Base-by-base conservation (phyloP, 2,888 invertebrate genomes). In the Pandemis corylana region DNA sequence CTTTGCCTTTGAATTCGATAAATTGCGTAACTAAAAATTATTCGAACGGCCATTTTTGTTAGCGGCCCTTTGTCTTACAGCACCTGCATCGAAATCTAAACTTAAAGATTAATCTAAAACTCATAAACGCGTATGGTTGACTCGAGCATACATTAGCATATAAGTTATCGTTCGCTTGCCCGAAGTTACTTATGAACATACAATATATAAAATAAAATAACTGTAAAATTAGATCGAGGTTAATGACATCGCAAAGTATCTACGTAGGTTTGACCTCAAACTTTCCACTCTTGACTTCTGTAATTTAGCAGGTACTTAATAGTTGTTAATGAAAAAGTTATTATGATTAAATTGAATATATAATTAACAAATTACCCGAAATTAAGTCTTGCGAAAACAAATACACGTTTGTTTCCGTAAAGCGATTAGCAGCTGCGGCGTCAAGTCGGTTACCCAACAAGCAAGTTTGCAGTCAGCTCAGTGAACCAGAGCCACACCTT, bases 401-500 rank as follows among this genome's bases (percentile, higher is more conserved):
- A 20, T 59, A 59, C 59, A 10, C 59, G 59, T 59, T 59, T 67
- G 65, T 66, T 62, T 69, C 65, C 61, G 28, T 66, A 51, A 70
- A 74, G 53, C 61, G 28, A 28, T 59, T 59, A 59, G 28, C 63
- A 68, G 63, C 65, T 68, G 42, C 63, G 63, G 68, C 56, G 49
- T 73, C 65, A 49, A 71, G 70, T 62, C 65, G 51, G 82, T 87
- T 89, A 85, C 84, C 80, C 84, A 88, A 89, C 80, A 70, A 80
- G 77, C 78, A 77, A 81, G 79, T 80, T 87, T 84, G 83, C 85
- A 87, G 84, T 84, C 87, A 88, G 81, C 84, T 84, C 87, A 88
- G 81, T 90, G 92, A 93, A 91, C 92, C 93, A 88, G 85, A 84
- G 88, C 90, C 89, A 89, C 91, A 90, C 90, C 85, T 88, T 80